Evolutionary conservation across 2,113 vertebrate species (phyloP).

Genomic region (Morone saxatilis): DNA sequence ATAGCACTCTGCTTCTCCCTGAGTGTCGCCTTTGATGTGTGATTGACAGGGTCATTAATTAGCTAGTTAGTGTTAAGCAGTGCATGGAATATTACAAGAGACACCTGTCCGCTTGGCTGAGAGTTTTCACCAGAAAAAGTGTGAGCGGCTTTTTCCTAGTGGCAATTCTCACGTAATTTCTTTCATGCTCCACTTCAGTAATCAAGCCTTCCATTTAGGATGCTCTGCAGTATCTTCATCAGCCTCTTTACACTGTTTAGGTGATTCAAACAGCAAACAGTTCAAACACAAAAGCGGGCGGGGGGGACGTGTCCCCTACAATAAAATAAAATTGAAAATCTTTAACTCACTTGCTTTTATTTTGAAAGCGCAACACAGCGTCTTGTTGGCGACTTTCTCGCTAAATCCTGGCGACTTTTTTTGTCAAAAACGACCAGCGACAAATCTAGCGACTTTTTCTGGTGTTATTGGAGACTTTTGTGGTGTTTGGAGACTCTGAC

Average conservation of each 20-base stretch:
- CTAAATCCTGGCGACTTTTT: no score
- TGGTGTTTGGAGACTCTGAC: no score
- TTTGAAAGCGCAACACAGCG: no score
- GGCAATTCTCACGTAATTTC: background rate
- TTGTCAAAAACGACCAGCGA: no score
- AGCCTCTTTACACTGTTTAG: background rate
- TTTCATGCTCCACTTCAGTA: background rate
- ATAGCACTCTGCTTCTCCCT: background rate
- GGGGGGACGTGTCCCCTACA: no score
- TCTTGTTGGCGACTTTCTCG: no score
- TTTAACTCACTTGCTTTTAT: no score
- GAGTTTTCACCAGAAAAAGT: background rate
- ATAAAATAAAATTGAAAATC: no score
- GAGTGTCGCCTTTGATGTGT: background rate
- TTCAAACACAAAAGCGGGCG: no score
- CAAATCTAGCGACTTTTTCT: no score
- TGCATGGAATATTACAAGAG: constrained; percentile 41
- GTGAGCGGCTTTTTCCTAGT: background rate
- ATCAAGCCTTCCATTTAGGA: background rate
- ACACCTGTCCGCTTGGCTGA: constrained; percentile 51
- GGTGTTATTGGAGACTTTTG: no score
- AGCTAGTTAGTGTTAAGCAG: constrained; percentile 30
- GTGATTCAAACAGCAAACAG: background rate
- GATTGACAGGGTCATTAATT: constrained; percentile 51
- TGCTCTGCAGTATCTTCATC: background rate